These are phyloP conservation scores for Monochamus saltuarius DNA, from an alignment of 1,140 invertebrate genomes.

Conservation along the genomic window DNA sequence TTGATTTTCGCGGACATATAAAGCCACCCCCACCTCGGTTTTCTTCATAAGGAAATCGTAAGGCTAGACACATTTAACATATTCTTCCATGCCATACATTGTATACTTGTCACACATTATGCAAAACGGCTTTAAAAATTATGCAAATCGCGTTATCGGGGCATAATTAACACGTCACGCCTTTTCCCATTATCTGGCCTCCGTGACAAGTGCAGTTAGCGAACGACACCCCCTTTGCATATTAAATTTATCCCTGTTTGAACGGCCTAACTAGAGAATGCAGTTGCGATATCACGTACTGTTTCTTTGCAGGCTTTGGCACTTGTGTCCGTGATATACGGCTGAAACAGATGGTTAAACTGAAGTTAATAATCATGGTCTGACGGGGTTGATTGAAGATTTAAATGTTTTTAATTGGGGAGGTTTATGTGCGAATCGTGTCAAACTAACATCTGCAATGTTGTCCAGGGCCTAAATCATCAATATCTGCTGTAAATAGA, in stretches of 20 bases:
- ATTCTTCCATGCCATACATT: too few relatives aligned
- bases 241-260: slow-evolving; percentile 16
- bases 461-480: too few relatives aligned
- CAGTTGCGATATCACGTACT: slow-evolving; percentile 24
- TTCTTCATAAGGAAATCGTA: too few relatives aligned
- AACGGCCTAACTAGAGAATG: background rate
- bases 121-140: slow-evolving; percentile 7
- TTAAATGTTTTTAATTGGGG: too few relatives aligned
- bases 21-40: too few relatives aligned
- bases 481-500: too few relatives aligned
- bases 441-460: too few relatives aligned
- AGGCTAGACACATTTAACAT: too few relatives aligned
- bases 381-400: background rate
- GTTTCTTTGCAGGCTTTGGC: slow-evolving; percentile 33
- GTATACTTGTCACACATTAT: too few relatives aligned
- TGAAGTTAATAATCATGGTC: background rate
- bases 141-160: slow-evolving; percentile 26
- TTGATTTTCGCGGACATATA: too few relatives aligned
- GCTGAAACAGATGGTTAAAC: slow-evolving; percentile 30
- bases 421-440: too few relatives aligned
- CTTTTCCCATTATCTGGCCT: slow-evolving; percentile 35
- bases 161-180: slow-evolving; percentile 35
- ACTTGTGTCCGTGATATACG: slow-evolving; percentile 31
- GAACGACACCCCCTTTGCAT: slow-evolving; percentile 12
- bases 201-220: slow-evolving; percentile 34